Conservation (phyloP, 2,797 vertebrate genomes). For the Hemibagrus guttatus region DNA sequence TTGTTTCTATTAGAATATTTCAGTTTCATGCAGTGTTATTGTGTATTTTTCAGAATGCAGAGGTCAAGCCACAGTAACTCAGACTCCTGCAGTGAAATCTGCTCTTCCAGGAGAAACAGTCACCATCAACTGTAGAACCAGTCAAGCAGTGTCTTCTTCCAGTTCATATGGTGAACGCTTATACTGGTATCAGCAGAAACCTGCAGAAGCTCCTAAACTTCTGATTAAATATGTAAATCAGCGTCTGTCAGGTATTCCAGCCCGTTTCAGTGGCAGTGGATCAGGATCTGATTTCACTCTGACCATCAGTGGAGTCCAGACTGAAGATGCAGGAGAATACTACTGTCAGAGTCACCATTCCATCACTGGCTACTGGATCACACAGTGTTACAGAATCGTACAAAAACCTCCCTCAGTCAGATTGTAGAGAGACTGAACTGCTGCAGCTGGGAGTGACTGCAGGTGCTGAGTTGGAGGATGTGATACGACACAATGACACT, state of each 20-base stretch:
- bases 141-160: too few species aligned
- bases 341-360: slow-evolving; percentile 20
- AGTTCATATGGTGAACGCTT: too few species aligned
- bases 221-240: neutral
- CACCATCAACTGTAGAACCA: too few species aligned
- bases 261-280: too few species aligned
- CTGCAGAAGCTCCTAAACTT: neutral
- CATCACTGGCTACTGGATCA: too few species aligned
- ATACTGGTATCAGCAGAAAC: too few species aligned
- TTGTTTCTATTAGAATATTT: too few species aligned
- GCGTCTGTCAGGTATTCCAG: slow-evolving; percentile 5
- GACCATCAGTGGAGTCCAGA: too few species aligned
- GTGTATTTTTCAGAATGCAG: slow-evolving; percentile 32
- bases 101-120: slow-evolving; percentile 7
- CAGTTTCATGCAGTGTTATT: too few species aligned
- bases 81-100: slow-evolving; percentile 42
- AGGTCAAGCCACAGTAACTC: slow-evolving; percentile 39
- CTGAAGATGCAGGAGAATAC: slow-evolving; percentile 21
- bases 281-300: too few species aligned
- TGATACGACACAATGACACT: neutral
- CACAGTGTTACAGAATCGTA: too few species aligned
- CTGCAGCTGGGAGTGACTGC: slow-evolving; percentile 35
- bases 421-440: slow-evolving; percentile 41
- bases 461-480: slow-evolving; percentile 9
- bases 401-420: slow-evolving; percentile 1